A percentile compares a stretch with the other conserved stretches of the same genome.
Conservation (phyloP, 2,113 vertebrate species). For the Helogale parvula region DNA sequence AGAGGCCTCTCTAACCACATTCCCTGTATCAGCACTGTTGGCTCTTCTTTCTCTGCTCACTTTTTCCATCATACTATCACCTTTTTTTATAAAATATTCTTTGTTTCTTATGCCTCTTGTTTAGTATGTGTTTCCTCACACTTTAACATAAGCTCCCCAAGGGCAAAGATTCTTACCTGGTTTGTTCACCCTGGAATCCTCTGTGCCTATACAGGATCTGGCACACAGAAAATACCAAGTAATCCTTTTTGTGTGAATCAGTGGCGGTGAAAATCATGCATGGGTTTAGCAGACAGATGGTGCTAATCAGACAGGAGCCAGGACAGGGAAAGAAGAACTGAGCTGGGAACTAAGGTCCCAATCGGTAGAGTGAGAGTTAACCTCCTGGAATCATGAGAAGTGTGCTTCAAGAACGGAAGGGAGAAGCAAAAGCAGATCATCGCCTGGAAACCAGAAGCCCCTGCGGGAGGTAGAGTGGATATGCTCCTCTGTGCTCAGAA, state of each 20-base stretch:
- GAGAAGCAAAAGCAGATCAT: not conserved
- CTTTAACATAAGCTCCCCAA: not conserved
- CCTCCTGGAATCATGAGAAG: not conserved
- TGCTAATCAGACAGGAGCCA: not conserved
- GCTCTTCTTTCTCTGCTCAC: not conserved
- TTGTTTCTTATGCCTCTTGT: not conserved
- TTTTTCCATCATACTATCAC: not conserved
- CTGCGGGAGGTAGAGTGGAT: not conserved
- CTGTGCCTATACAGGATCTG: not conserved
- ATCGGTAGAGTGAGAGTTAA: not conserved
- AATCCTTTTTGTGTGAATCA: not conserved
- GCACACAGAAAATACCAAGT: not conserved
- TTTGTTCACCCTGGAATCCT: not conserved
- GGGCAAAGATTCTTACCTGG: not conserved
- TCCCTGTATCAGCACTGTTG: not conserved
- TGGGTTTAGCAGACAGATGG: not conserved
- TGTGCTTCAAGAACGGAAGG: not conserved
- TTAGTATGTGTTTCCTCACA: not conserved
- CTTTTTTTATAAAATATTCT: not conserved
- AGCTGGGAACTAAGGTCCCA: not conserved
- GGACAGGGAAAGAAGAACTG: not conserved
- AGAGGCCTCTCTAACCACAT: not conserved
- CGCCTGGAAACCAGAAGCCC: conserved; percentile 37
- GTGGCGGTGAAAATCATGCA: not conserved
- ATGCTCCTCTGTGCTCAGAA: conserved; percentile 46